Base-by-base conservation (phyloP, 2,113 vertebrate genomes). In the Setophaga petechia region DNA sequence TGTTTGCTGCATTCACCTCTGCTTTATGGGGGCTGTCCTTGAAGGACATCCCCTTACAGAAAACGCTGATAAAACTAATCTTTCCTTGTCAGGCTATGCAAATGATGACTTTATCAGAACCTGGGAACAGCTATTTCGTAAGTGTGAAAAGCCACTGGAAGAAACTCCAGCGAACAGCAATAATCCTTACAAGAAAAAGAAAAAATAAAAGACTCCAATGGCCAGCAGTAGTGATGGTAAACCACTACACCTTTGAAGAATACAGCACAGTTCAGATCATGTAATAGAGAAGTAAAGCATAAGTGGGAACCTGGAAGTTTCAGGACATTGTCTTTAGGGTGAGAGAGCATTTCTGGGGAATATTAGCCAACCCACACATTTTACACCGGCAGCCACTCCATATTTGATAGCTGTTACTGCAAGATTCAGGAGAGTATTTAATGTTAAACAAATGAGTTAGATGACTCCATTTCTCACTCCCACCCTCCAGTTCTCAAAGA, bases 11-110 rank as follows among this genome's bases (percentile, higher is more conserved):
- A 66, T 68, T 97, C 97, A 97, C 98, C 96, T 97, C 92, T 96
- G 95, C 93, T 94, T 96, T 92, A 89, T 79, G 84, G 92, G 94
- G 92, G 92, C 68, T 97, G 91, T 97, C 95, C 94, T 98, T 98
- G 97, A 98, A 98, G 97, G 97, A 97, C 97, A 97, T 93, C 85
- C 88, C n/a, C 85, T 96, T 90, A 68, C 95, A 89, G 86, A 97
- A 97, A 98, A 95, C 3, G 97, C 97, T 98, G 98, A 98, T 97
- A 96, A 94, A 94, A 97, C 96, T 95, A 88, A 96, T 97, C 95
- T 96, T 84, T 96, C 93, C 87, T 94, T 93, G 62, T 94, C 59
- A 93, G 86, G 61, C 84, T 96, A 96, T 97, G 96, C 97, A 93
- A 90, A 95, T 93, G 51, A 93, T 85, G 86, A 88, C 73, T 93